Conservation (phyloP, 2,888 invertebrate genomes). For the Pilophorus perplexus region DNA sequence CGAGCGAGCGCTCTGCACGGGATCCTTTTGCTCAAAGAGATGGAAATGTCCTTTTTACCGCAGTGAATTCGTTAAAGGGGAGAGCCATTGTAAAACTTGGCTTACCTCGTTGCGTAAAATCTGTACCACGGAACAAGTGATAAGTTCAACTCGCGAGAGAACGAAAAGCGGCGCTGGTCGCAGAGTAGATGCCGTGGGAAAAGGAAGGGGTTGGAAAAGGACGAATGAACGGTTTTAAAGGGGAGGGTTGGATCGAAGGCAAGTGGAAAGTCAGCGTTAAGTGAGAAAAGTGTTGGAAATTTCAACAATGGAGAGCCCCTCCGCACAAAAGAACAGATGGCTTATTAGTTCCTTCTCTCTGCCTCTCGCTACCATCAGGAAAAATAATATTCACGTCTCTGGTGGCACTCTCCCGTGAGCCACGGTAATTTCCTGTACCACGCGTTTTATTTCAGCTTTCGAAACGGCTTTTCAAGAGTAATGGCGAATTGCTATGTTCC, state of each 20-base stretch:
- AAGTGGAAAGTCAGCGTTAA: slow-evolving; percentile 18
- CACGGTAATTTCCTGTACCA: slow-evolving; percentile 12
- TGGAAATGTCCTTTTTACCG: slow-evolving; percentile 16
- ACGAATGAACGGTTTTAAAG: too few species aligned
- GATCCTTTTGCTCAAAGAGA: slow-evolving; percentile 11
- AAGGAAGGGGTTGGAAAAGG: not conserved
- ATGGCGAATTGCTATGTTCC: too few species aligned
- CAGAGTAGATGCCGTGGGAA: not conserved
- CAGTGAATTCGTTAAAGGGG: slow-evolving; percentile 16
- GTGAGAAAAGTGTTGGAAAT: slow-evolving; percentile 18
- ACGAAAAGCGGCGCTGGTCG: too few species aligned
- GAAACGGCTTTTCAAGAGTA: too few species aligned
- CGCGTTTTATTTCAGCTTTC: not conserved
- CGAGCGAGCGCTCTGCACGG: not conserved
- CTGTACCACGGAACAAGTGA: slow-evolving; percentile 12
- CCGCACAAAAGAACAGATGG: slow-evolving; percentile 16
- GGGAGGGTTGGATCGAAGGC: not conserved
- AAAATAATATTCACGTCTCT: slow-evolving; percentile 9
- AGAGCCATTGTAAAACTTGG: slow-evolving; percentile 18
- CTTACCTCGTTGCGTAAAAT: slow-evolving; percentile 14
- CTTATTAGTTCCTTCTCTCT: slow-evolving; percentile 10
- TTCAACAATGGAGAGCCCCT: not conserved
- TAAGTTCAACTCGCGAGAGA: slow-evolving; percentile 4
- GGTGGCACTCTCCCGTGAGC: not conserved
- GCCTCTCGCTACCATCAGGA: not conserved